A percentile compares a stretch with the other conserved stretches of the same genome.
phyloP scores from a whole-genome alignment of 2,888 invertebrate species.

The Apoderus coryli region DNA sequence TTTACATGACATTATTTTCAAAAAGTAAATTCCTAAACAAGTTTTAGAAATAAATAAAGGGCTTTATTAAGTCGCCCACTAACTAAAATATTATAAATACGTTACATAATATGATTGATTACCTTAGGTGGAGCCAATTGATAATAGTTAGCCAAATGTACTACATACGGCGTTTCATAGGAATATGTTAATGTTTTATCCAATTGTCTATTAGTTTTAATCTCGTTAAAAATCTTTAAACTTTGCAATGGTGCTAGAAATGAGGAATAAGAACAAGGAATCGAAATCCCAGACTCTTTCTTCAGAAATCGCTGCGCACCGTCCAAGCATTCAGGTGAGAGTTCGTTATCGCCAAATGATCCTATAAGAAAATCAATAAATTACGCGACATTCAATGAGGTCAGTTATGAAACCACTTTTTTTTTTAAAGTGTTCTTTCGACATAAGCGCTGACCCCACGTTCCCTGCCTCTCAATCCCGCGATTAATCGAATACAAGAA shows the following conservation, averaged over 20 bases:
- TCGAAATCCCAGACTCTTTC: conserved; percentile 79
- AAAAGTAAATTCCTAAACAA: too few relatives aligned
- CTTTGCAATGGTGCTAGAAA: conserved; percentile 89
- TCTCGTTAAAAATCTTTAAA: conserved; percentile 70
- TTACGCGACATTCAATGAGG: too few relatives aligned
- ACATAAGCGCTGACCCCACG: too few relatives aligned
- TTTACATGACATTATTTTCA: too few relatives aligned
- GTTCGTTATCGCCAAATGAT: conserved; percentile 97
- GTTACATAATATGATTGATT: conserved; percentile 13
- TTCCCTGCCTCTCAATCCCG: too few relatives aligned
- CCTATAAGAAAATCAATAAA: conserved; percentile 32
- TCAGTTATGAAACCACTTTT: too few relatives aligned
- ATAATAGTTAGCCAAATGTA: conserved; percentile 75
- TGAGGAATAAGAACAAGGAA: conserved; percentile 80
- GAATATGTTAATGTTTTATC: conserved; percentile 39
- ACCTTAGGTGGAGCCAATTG: conserved; percentile 56
- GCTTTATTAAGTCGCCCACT: too few relatives aligned
- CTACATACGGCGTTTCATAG: conserved; percentile 83
- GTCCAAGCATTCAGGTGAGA: conserved; percentile 95
- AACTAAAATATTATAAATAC: too few relatives aligned
- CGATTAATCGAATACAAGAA: too few relatives aligned
- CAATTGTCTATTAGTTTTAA: conserved; percentile 36
- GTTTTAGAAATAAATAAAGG: too few relatives aligned
- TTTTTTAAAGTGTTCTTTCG: too few relatives aligned
- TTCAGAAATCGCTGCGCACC: conserved; percentile 80